phyloP scores from a whole-genome alignment of 1,140 invertebrate species.

The Pomacea maculata region DNA sequence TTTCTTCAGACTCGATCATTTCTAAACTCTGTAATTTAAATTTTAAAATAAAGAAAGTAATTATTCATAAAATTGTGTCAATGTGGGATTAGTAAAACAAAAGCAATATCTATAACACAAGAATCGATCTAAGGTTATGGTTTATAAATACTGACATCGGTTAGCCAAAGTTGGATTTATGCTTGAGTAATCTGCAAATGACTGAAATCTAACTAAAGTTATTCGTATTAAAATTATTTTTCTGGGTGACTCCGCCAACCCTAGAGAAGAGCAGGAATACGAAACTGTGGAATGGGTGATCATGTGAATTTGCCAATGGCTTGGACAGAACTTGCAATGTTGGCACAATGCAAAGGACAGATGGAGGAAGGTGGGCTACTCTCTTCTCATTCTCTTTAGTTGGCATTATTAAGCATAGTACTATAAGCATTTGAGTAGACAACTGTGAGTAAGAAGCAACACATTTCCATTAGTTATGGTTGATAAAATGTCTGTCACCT shows the following conservation, averaged over 20 bases:
- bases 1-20: background rate
- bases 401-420: no score
- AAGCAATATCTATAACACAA: no score
- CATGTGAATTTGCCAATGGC: slow-evolving; percentile 62
- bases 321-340: slow-evolving; percentile 64
- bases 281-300: slow-evolving; percentile 44
- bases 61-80: background rate
- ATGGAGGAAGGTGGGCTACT: slow-evolving; percentile 60
- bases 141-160: no score
- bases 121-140: no score
- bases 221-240: background rate
- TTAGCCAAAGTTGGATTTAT: no score
- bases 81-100: background rate
- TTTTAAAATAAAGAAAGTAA: background rate
- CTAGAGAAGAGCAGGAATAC: slow-evolving; percentile 57
- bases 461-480: no score
- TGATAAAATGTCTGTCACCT: no score
- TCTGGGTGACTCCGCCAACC: slow-evolving; percentile 3
- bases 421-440: no score
- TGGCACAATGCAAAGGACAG: slow-evolving; percentile 63
- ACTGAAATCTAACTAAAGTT: background rate
- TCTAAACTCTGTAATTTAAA: background rate
- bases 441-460: no score
- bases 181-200: background rate
- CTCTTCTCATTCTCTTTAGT: background rate